Base-by-base conservation (phyloP, 1,140 invertebrate genomes). In the Solenopsis invicta region DNA sequence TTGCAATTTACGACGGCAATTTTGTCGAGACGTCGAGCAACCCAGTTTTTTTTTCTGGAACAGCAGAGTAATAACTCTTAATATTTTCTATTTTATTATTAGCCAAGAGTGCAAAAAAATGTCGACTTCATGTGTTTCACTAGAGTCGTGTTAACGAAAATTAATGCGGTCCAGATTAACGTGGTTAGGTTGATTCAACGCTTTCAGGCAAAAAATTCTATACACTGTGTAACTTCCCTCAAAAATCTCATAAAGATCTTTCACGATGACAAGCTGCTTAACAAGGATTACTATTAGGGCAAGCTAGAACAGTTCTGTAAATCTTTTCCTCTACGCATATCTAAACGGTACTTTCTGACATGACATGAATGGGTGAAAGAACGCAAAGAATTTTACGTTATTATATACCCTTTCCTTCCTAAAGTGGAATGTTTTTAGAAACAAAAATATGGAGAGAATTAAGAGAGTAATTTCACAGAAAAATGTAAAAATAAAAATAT, bases 1-100 rank as follows among this genome's bases (percentile, higher is more conserved):
- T 48, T 81, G 52, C 50, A 56, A 71, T 81, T 81, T 81, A 71
- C 37, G 21, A 18, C 21, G 8, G 37, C 78, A 59, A 71, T 81
- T 34, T 81, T 50, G 62, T 45, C 16, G 62, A 37, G 64, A 16
- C 41, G 41, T 41, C 41, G 50, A 13, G 29, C 4, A 29, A 24
- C 10, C 4, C 34, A n/a, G 45, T 41, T 71, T 81, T 71, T 37
- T 81, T 48, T 71, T 69, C 66, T 13, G 4, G 4, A 1, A 24
- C 18, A 12, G 41, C n/a, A 29, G 21, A 5, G 29, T 34, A 9
- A 2, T 62, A 71, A 81, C 3, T 71, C 37, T 56, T 69, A 21
- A 45, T 81, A 45, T 81, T 56, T 24, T 56, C 37, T 48, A 16
- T 45, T 45, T 81, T 71, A 71, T 69, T 54, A 80, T 81, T 45